Conservation (phyloP, 2,888 invertebrate genomes). For the Troides aeacus region DNA sequence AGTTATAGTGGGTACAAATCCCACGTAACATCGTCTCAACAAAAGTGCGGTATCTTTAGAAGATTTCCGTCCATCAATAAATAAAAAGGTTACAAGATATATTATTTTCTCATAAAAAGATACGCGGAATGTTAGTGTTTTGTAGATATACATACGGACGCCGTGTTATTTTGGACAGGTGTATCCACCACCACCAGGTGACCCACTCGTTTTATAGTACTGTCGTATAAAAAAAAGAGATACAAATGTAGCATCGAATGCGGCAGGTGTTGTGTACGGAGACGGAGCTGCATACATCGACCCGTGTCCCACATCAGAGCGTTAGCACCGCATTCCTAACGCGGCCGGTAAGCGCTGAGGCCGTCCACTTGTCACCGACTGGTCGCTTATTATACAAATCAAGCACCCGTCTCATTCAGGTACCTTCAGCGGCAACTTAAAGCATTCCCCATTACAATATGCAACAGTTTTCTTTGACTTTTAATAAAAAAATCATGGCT, state of each 20-base stretch:
- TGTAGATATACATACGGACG: not conserved
- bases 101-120: too few relatives aligned
- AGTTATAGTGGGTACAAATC: too few relatives aligned
- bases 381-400: slow-evolving; percentile 13
- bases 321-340: slow-evolving; percentile 61
- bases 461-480: not conserved
- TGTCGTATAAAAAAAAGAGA: too few relatives aligned
- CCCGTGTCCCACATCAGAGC: slow-evolving; percentile 26
- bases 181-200: too few relatives aligned
- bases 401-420: not conserved
- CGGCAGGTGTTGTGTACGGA: slow-evolving; percentile 23
- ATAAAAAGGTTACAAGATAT: too few relatives aligned
- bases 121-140: not conserved
- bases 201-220: too few relatives aligned
- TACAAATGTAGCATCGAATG: not conserved
- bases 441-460: not conserved
- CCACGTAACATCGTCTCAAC: too few relatives aligned
- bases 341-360: slow-evolving; percentile 59
- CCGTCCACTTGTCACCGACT: slow-evolving; percentile 36
- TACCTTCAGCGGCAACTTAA: not conserved
- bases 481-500: too few relatives aligned
- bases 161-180: not conserved
- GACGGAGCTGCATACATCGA: slow-evolving; percentile 32
- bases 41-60: too few relatives aligned
- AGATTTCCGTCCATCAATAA: too few relatives aligned